Evolutionary conservation across 2,797 vertebrate species (phyloP).

Genomic region (Holocentrus rufus): DNA sequence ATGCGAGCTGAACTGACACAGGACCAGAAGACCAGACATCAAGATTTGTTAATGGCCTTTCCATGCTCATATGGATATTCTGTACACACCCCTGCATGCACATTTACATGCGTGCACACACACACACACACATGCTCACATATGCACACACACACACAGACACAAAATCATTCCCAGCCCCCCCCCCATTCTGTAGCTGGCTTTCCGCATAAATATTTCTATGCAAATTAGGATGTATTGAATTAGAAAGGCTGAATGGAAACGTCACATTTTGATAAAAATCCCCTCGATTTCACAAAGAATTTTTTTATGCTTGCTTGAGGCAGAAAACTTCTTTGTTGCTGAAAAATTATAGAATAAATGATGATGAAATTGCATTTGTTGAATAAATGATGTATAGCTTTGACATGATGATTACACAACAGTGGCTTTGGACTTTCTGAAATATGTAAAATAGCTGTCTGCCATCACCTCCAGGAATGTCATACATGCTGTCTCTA

Average conservation of each 20-base stretch:
- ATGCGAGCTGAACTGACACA: too few species aligned
- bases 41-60: too few species aligned
- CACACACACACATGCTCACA: too few species aligned
- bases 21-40: too few species aligned
- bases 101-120: too few species aligned
- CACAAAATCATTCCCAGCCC: background rate
- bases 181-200: background rate
- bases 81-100: too few species aligned
- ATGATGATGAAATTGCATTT: background rate
- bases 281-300: background rate
- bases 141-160: background rate
- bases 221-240: constrained; percentile 10
- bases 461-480: background rate
- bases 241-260: background rate
- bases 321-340: background rate
- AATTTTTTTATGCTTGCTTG: constrained; percentile 5
- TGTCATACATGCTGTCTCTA: background rate
- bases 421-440: too few species aligned
- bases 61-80: too few species aligned
- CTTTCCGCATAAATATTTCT: constrained; percentile 7
- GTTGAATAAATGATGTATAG: background rate
- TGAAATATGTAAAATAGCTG: background rate
- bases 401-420: background rate
- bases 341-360: background rate
- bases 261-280: constrained; percentile 9